These are phyloP conservation scores for Hucho hucho DNA, from an alignment of 2,113 vertebrate genomes.

Conservation along the genomic window DNA sequence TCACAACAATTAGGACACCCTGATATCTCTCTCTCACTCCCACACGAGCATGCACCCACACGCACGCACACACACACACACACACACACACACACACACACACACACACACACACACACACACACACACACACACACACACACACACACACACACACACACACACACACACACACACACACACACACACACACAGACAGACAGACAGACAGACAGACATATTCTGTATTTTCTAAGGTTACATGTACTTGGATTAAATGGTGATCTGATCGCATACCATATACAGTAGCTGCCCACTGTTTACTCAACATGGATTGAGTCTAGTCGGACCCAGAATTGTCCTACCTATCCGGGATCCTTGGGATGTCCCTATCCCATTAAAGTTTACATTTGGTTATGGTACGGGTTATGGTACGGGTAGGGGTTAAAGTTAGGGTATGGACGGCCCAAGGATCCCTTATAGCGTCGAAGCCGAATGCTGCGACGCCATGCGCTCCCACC, in stretches of 20 bases:
- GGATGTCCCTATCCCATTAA: no score
- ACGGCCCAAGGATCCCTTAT: no score
- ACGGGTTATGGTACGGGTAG: no score
- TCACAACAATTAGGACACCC: neutral
- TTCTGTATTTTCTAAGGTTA: no score
- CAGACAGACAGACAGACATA: no score
- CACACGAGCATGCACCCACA: slow-evolving; percentile 1
- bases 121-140: neutral
- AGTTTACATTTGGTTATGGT: no score
- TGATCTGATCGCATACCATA: neutral
- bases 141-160: neutral
- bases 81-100: neutral
- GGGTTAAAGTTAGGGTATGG: no score
- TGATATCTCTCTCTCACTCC: neutral
- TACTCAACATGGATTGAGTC: slow-evolving; percentile 63
- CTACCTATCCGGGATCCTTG: no score
- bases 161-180: neutral
- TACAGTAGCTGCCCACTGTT: slow-evolving; percentile 53
- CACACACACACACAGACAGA: neutral
- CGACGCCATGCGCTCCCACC: slow-evolving; percentile 74
- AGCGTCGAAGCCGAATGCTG: slow-evolving; percentile 70
- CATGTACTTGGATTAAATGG: no score
- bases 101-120: neutral
- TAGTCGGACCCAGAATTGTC: slow-evolving; percentile 71
- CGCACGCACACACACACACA: neutral